Percentiles rank a stretch among this genome's conserved stretches.
Conservation (phyloP, 2,113 vertebrate species). For the Erinaceus europaeus region DNA sequence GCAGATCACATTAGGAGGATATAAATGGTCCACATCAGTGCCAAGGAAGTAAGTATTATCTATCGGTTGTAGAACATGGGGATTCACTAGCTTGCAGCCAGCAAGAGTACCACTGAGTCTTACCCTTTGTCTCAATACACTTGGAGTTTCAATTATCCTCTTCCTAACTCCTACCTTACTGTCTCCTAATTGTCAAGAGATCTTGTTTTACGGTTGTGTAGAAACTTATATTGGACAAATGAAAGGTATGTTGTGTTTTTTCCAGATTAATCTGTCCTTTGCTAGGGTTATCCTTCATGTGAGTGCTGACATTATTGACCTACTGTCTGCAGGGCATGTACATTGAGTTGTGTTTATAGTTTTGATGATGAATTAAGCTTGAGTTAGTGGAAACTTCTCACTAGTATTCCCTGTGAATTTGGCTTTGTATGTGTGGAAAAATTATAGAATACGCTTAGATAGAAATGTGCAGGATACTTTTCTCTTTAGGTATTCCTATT, state of each 20-base stretch:
- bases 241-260: not conserved
- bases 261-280: not conserved
- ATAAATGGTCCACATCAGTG: not conserved
- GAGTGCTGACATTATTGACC: constrained; percentile 42
- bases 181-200: not conserved
- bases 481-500: too few species aligned
- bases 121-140: not conserved
- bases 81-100: not conserved
- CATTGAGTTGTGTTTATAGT: constrained; percentile 21
- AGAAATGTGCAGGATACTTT: too few species aligned
- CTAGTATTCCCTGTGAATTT: not conserved
- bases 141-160: not conserved
- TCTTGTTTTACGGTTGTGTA: not conserved
- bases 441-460: too few species aligned
- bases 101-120: not conserved
- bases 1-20: not conserved
- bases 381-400: not conserved
- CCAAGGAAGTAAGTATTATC: not conserved
- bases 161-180: not conserved
- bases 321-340: constrained; percentile 2
- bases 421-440: constrained; percentile 39
- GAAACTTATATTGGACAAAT: not conserved
- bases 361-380: constrained; percentile 58
- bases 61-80: not conserved
- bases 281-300: constrained; percentile 26